A percentile compares a stretch with the other conserved stretches of the same genome.
Conservation (phyloP, 2,113 vertebrate species). For the Gorsachius goisagi region DNA sequence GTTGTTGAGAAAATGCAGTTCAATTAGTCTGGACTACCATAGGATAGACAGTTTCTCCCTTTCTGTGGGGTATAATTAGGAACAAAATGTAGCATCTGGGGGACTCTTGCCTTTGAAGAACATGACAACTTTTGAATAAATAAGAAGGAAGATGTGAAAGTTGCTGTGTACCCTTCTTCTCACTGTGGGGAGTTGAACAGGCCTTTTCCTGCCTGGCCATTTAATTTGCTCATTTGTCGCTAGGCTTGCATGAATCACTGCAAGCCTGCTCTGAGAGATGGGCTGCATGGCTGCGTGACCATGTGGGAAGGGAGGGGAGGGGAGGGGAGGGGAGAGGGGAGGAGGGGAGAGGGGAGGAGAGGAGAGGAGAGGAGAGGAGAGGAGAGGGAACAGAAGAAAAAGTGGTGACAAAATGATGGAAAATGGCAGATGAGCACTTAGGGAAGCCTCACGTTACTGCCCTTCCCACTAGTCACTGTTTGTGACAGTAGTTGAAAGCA, state of each 20-base stretch:
- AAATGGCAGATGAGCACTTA: neutral
- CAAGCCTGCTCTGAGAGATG: neutral
- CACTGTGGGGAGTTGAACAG: neutral
- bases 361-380: too few relatives aligned
- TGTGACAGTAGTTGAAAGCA: neutral
- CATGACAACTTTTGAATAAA: neutral
- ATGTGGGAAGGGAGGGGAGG: neutral
- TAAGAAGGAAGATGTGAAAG: neutral
- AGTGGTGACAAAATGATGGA: neutral
- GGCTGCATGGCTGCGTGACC: neutral
- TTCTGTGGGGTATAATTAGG: neutral
- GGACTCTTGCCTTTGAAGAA: conserved; percentile 9
- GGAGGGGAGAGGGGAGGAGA: neutral
- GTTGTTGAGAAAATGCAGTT: neutral
- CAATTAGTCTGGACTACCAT: neutral
- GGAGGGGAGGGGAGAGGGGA: too few relatives aligned
- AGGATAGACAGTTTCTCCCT: neutral
- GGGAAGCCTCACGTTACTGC: neutral
- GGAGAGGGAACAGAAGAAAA: neutral
- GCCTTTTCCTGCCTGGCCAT: neutral
- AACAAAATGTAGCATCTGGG: neutral
- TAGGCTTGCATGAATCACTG: neutral
- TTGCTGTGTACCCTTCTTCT: neutral
- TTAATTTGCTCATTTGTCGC: neutral
- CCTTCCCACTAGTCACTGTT: neutral